Conservation (phyloP, 2,113 vertebrate species). For the Ondatra zibethicus region DNA sequence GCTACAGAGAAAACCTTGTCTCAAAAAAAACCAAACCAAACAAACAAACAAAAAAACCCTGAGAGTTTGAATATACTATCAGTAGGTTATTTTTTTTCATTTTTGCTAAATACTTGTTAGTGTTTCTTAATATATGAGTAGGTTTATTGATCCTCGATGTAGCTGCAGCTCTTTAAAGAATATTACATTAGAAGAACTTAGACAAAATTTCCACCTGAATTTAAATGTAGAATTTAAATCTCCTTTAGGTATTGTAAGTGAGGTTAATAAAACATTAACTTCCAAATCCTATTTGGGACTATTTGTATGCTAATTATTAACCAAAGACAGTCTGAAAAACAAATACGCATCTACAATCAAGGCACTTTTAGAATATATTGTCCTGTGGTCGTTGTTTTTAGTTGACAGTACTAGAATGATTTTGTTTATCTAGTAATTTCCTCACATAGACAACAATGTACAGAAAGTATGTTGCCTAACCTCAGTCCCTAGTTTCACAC, state of each 20-base stretch:
- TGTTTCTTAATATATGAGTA: background rate
- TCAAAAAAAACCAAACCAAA: no score
- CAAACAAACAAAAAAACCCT: no score
- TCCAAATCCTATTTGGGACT: constrained; percentile 55
- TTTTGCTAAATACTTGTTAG: background rate
- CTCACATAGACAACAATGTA: background rate
- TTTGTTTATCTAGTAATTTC: background rate
- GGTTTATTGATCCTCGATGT: background rate
- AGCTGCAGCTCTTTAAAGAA: background rate
- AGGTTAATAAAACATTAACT: constrained; percentile 69
- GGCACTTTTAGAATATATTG: constrained; percentile 35
- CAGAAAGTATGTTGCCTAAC: background rate
- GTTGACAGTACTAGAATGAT: background rate
- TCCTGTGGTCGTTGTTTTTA: constrained; percentile 36
- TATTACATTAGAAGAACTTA: constrained; percentile 42
- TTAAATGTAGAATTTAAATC: constrained; percentile 54
- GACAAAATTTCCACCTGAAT: constrained; percentile 60
- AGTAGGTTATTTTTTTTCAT: background rate
- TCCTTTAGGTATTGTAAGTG: constrained; percentile 74
- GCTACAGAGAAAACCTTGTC: no score
- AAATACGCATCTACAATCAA: constrained; percentile 1
- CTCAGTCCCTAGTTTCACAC: background rate
- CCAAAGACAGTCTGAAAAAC: constrained; percentile 56
- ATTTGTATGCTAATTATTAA: constrained; percentile 73
- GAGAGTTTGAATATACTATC: background rate